A percentile compares a stretch with the other conserved stretches of the same genome.
Evolutionary conservation across 2,113 vertebrate genomes (phyloP).

Genomic region (Penelope pileata): DNA sequence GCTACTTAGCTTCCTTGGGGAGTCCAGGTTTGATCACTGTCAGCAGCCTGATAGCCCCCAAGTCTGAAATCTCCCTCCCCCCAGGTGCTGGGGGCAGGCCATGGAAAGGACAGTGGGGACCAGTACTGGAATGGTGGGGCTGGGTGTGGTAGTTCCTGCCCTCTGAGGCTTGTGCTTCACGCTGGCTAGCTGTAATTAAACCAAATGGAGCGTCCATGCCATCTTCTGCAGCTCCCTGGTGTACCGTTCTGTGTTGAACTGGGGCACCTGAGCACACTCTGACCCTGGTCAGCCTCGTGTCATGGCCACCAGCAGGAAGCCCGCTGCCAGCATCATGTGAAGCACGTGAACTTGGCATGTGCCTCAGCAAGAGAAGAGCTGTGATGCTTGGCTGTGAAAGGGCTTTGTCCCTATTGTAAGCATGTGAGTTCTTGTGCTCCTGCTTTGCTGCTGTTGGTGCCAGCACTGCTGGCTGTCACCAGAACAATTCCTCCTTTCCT

Average conservation of each 20-base stretch:
- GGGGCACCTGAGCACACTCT: background rate
- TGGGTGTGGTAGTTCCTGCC: background rate
- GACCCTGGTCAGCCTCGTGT: background rate
- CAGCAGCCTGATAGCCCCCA: background rate
- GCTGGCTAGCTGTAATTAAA: background rate
- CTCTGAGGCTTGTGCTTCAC: background rate
- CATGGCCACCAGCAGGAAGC: background rate
- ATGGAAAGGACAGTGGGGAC: background rate
- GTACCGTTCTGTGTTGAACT: background rate
- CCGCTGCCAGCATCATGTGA: background rate
- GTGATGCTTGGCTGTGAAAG: background rate
- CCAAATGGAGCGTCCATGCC: background rate
- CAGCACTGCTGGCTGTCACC: background rate
- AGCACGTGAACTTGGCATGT: background rate
- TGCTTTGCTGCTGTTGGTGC: background rate
- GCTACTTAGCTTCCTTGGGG: background rate
- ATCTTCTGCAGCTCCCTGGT: background rate
- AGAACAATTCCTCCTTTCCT: background rate
- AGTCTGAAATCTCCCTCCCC: background rate
- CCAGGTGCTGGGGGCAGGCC: background rate
- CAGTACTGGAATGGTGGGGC: background rate
- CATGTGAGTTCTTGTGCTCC: background rate
- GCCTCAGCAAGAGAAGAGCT: background rate
- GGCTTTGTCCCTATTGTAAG: background rate
- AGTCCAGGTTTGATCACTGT: slow-evolving; percentile 17